Evolutionary conservation across 1,140 invertebrate genomes (phyloP), one percentile per base, ranked within the genome.

Genomic region (Orussus abietinus): DNA sequence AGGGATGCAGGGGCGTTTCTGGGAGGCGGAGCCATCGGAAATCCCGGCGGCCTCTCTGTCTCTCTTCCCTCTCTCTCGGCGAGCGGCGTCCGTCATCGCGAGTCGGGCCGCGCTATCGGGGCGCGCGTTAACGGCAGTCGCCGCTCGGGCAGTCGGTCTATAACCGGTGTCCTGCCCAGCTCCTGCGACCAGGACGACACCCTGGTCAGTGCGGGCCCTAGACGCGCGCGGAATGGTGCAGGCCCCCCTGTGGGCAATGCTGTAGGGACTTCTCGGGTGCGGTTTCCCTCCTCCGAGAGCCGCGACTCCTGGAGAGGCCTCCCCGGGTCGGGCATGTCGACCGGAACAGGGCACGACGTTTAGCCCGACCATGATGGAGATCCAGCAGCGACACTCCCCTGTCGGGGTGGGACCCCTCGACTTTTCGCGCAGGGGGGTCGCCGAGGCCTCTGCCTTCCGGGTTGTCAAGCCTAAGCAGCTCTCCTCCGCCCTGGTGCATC

Each of bases 381-480:
- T 72, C 47, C 70, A 73, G 69, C 70, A 72, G 30, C 60, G 68
- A 55, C 70, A 73, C 53, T 73, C 70, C 43, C 67, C 70, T 40
- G 67, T 64, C 35, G 69, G 65, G 49, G 70, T 73, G 37, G 70
- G 70, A 49, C 70, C 70, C 3, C 36, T 73, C 32, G 70, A 73
- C 53, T 73, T 73, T 47, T 73, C 70, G 11, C 58, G 70, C 38
- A 55, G 70, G 30, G 69, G 70, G n/a, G 68, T 69, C 31, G 68
- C 70, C 38, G 70, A 71, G 22, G 64, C 69, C 3, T 73, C 70
- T 28, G 70, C 70, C 1, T 73, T 73, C 39, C 61, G 70, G 3
- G 62, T 73, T 30, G 70, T 73, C 35, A 73, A 72, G 19, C 70
- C 70, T 1, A 73, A 72, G 43, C 69, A 73, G 45, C 22, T 63